Conservation (phyloP, 1,140 invertebrate genomes). For the Drosophila parvula region DNA sequence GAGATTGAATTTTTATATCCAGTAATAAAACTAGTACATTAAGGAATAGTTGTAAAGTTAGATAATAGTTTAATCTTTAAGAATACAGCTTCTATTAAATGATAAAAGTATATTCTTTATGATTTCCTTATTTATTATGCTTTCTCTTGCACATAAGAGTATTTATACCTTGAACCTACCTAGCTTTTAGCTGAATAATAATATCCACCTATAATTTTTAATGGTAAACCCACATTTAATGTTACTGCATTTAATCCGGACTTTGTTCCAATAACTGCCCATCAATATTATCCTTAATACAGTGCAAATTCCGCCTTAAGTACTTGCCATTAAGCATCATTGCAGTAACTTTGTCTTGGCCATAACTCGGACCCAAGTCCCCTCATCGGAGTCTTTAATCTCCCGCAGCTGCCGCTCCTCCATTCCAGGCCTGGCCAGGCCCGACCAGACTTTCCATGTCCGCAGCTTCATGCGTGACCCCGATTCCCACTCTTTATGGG, state of each 20-base stretch:
- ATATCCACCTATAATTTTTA: constrained; percentile 2
- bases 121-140: not conserved
- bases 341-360: constrained; percentile 38
- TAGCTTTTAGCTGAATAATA: constrained; percentile 1
- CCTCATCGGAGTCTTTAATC: constrained; percentile 45
- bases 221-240: constrained; percentile 21
- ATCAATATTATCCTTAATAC: constrained; percentile 46
- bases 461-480: constrained; percentile 69
- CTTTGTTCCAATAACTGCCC: constrained; percentile 11
- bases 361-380: constrained; percentile 20
- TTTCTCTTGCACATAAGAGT: not conserved
- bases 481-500: constrained; percentile 57
- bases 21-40: not conserved
- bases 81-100: too few species aligned
- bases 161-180: not conserved
- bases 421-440: not conserved
- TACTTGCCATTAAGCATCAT: constrained; percentile 51
- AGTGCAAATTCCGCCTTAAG: constrained; percentile 49
- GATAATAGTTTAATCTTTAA: too few species aligned
- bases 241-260: not conserved
- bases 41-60: too few species aligned
- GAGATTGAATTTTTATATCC: too few species aligned
- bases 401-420: constrained; percentile 15
- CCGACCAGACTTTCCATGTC: constrained; percentile 54
- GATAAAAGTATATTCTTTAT: not conserved